Evolutionary conservation across 2,888 invertebrate species (phyloP), one percentile per base, ranked within the genome.

Genomic region (Drosophila formosana): DNA sequence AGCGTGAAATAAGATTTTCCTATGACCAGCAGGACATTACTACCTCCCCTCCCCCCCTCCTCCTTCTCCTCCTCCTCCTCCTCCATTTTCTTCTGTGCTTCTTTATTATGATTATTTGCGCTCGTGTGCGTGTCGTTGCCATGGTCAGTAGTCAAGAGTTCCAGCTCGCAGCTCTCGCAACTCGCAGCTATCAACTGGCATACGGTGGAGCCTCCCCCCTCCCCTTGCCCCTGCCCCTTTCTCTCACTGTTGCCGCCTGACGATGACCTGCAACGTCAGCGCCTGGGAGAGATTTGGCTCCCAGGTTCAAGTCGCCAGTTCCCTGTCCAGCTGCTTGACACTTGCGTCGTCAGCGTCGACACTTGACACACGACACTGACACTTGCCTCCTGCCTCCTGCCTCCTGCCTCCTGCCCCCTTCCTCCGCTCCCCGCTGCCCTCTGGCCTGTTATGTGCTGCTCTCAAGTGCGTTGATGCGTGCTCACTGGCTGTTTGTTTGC

Each of bases 1-100:
- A 80, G 85, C 87, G 87, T 87, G 85, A 87, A 89, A 89, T 89
- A 87, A 80, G 85, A 89, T 89, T 87, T 87, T 84, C 82, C 77
- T 80, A 74, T 71, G 66, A 68, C 84, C 53, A 63, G 49, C 45
- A 60, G 53, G 13, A 52, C 55, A 30, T 45, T 13, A 4, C n/a
- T n/a, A 7, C 4, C 37, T 25, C 13, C 26, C 39, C 47, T 45
- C 37, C 9, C n/a, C 4, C 11, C 30, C n/a, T n/a, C n/a, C n/a
- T n/a, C n/a, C n/a, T 25, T 6, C n/a, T 7, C 2, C 46, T 23
- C 23, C 4, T 13, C 1, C 41, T n/a, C 4, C 39, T 3, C 7
- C 57, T 25, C 8, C 26, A n/a, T 4, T 51, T 23, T 8, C 13
- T n/a, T 51, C 45, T 41, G 49, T 28, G 47, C 51, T 75, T 71